phyloP scores from a whole-genome alignment of 2,888 invertebrate genomes.

The Heliconius ethilla region DNA sequence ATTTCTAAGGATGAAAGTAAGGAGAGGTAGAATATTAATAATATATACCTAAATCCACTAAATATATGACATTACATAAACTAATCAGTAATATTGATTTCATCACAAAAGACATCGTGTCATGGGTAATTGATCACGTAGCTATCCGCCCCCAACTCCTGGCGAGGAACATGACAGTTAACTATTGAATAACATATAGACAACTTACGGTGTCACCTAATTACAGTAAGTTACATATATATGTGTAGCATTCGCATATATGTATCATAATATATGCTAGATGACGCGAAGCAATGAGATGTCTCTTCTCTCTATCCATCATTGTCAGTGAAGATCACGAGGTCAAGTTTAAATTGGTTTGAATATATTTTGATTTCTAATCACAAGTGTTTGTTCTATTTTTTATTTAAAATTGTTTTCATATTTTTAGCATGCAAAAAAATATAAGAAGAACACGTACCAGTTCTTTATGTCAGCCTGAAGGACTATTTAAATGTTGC shows the following conservation, averaged over 20 bases:
- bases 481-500: no score
- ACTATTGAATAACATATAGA: conserved; percentile 18
- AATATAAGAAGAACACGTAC: no score
- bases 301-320: not conserved
- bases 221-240: not conserved
- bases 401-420: not conserved
- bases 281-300: not conserved
- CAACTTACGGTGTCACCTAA: conserved; percentile 11
- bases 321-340: not conserved
- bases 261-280: not conserved
- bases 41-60: not conserved
- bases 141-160: conserved; percentile 26
- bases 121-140: conserved; percentile 35
- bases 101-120: conserved; percentile 23
- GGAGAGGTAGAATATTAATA: not conserved
- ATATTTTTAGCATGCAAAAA: no score
- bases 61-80: conserved; percentile 4
- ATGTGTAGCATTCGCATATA: not conserved
- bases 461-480: no score
- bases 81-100: conserved; percentile 11
- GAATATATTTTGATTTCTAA: not conserved
- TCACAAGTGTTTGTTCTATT: not conserved
- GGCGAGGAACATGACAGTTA: conserved; percentile 10
- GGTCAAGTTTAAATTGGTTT: not conserved
- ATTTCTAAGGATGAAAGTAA: no score